A percentile compares a stretch with the other conserved stretches of the same genome.
Evolutionary conservation across 37 sponge, comb jelly and placozoan species (phyloP).

Genomic region (Lycopodina hypogea): DNA sequence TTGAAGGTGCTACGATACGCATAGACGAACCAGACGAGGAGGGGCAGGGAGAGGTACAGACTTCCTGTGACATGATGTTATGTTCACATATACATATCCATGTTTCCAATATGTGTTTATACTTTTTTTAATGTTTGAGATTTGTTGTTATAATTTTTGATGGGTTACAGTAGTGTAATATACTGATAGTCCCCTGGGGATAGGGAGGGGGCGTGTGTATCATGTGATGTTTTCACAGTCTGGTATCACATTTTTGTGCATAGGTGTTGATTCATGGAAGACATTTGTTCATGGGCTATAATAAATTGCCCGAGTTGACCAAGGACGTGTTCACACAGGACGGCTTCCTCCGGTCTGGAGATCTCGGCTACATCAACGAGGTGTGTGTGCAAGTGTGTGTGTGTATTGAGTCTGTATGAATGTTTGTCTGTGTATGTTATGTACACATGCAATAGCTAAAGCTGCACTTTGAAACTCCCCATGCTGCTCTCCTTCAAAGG

Average conservation of each 20-base stretch:
- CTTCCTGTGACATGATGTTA: not conserved
- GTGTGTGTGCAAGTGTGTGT: slow-evolving; percentile 16
- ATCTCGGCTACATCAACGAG: slow-evolving; percentile 62
- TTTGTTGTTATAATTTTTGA: not conserved
- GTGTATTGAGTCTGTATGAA: not conserved
- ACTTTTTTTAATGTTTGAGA: too few relatives aligned
- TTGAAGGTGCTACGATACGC: slow-evolving; percentile 43
- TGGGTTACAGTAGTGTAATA: too few relatives aligned
- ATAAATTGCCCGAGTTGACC: slow-evolving; percentile 44
- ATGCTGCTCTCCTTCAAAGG: not conserved
- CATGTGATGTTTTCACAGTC: too few relatives aligned
- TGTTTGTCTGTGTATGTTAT: not conserved
- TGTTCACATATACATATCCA: not conserved
- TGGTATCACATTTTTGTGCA: too few relatives aligned
- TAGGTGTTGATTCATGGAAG: slow-evolving; percentile 73
- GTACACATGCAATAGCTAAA: too few relatives aligned
- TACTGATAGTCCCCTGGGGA: too few relatives aligned
- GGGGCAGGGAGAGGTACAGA: slow-evolving; percentile 80
- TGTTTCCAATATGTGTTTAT: too few relatives aligned
- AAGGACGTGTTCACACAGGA: slow-evolving; percentile 50
- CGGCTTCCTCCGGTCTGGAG: slow-evolving; percentile 78
- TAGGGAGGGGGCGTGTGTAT: too few relatives aligned
- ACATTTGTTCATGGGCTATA: slow-evolving; percentile 89
- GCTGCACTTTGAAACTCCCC: too few relatives aligned
- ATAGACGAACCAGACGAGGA: slow-evolving; percentile 71